Evolutionary conservation across 1,140 invertebrate species (phyloP), one percentile per base, ranked within the genome.

Genomic region (Platorchestia sp.): DNA sequence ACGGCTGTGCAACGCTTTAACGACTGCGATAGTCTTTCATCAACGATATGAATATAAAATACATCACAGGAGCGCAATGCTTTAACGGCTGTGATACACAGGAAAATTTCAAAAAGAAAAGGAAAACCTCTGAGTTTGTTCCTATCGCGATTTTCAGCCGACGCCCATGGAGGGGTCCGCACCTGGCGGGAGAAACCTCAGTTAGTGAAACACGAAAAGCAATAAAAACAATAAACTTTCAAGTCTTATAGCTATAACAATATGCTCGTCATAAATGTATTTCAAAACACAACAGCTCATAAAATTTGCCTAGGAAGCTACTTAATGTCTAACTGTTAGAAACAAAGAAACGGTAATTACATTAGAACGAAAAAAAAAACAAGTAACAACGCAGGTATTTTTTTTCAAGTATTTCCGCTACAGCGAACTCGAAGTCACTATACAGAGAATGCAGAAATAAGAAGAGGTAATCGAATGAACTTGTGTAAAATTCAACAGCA

Each of bases 281-380:
- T 93, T 93, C 91, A 93, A 93, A 93, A 93, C 43, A 93, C 43
- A 93, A 93, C 91, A 47, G 43, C 41, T 27, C 5, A 89, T 89
- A 89, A 89, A 89, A 41, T 89, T 44, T 42, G 87, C 59, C 59
- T 22, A 75, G 14, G 27, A 75, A 75, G 27, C 43, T 89, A 89
- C n/a, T 41, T 89, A 89, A 89, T 16, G 27, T 42, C 27, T 44
- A 89, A 89, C 87, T 42, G 87, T 41, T 89, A 89, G 43, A 89
- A 89, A 42, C n/a, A 41, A 89, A 89, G 87, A 42, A 44, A 42
- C n/a, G 27, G 43, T 89, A 7, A 42, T 42, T 89, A 89, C 87
- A 42, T 89, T 44, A 89, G 87, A 89, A 89, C 87, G n/a, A 89
- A 42, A 42, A 89, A 89, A 75, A 14, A 10, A 75, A 75, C n/a